These are phyloP conservation scores for Allolobophora icterica DNA, from an alignment of 2,888 invertebrate species.

Conservation along the genomic window DNA sequence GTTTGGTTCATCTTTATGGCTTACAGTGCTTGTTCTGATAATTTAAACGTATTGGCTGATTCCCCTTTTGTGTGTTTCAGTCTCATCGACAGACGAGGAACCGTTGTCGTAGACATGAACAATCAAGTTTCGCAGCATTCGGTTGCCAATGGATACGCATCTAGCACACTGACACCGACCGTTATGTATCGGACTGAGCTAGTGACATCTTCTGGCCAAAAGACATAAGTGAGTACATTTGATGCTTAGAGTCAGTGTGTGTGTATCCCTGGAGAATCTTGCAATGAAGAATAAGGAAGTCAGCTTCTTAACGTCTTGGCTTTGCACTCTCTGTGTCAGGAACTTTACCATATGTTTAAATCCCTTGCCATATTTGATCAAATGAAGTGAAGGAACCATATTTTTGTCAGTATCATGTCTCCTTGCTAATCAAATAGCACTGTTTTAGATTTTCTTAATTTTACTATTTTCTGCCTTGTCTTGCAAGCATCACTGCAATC, in stretches of 20 bases:
- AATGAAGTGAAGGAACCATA: too few relatives aligned
- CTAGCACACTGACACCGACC: conserved; percentile 10
- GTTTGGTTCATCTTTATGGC: background rate
- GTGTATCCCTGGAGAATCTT: background rate
- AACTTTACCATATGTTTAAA: background rate
- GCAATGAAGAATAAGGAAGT: background rate
- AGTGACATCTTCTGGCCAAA: conserved; percentile 23
- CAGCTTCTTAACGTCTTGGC: too few relatives aligned
- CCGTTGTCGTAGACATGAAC: conserved; percentile 27
- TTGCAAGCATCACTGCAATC: too few relatives aligned
- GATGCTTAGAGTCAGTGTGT: background rate
- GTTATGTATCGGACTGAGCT: conserved; percentile 22
- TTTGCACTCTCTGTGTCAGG: background rate
- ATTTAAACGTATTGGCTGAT: background rate
- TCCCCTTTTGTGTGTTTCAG: background rate
- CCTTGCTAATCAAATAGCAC: too few relatives aligned
- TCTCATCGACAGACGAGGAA: conserved; percentile 29
- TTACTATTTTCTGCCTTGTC: too few relatives aligned
- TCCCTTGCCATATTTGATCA: too few relatives aligned
- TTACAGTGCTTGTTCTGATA: background rate
- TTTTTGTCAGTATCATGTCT: too few relatives aligned
- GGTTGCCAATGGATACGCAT: conserved; percentile 24
- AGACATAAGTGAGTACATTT: background rate
- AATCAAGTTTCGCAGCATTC: conserved; percentile 12
- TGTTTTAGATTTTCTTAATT: too few relatives aligned